Percentiles rank a stretch among this genome's conserved stretches.
These are phyloP conservation scores for Drosophila kambysellisi DNA, from an alignment of 2,888 invertebrate genomes.

Conservation along the genomic window DNA sequence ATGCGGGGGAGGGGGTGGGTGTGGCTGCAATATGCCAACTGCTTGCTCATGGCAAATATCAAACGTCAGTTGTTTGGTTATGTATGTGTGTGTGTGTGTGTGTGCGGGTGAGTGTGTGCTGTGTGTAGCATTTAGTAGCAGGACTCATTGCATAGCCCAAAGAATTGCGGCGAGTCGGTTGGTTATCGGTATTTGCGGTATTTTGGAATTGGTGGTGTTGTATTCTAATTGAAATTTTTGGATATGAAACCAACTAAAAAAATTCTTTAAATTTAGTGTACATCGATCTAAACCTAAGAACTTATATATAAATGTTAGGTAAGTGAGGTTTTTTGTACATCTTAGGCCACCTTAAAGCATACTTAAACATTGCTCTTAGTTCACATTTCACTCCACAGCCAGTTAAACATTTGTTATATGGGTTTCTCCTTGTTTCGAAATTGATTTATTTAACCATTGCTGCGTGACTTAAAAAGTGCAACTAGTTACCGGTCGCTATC, in stretches of 20 bases:
- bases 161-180: background rate
- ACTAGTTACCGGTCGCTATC: constrained; percentile 23
- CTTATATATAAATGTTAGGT: background rate
- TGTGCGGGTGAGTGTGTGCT: background rate
- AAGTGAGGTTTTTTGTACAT: background rate
- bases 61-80: constrained; percentile 35
- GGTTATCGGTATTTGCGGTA: background rate
- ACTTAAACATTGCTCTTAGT: background rate
- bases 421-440: constrained; percentile 7
- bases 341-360: background rate
- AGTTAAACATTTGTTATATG: background rate
- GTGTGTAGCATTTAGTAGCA: constrained; percentile 24
- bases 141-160: constrained; percentile 11
- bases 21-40: constrained; percentile 48
- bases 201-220: background rate
- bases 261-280: background rate
- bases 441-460: constrained; percentile 43
- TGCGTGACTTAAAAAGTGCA: constrained; percentile 40
- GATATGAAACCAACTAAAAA: background rate
- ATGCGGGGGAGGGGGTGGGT: constrained; percentile 4
- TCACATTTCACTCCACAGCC: background rate
- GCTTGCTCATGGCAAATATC: constrained; percentile 51
- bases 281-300: background rate
- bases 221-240: background rate
- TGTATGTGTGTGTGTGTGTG: background rate